These are phyloP conservation scores for Centropyge bicolor DNA, from an alignment of 2,797 vertebrate species.

Conservation along the genomic window DNA sequence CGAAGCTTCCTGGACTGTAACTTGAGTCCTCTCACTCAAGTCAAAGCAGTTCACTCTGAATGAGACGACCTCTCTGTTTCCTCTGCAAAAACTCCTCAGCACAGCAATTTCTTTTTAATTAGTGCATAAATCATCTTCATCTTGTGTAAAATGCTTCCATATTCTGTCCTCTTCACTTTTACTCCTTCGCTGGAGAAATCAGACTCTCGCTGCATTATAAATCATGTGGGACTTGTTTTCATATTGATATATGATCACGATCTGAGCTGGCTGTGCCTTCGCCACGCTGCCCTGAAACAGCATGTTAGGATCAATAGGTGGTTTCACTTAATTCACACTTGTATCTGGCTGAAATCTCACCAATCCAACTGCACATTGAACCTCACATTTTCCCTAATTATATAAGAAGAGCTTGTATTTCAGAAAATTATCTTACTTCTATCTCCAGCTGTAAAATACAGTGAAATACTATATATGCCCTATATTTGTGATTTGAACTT, in stretches of 20 bases:
- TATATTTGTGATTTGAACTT: neutral
- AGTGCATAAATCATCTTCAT: slow-evolving; percentile 59
- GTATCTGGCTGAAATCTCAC: neutral
- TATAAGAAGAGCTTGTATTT: neutral
- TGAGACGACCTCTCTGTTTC: slow-evolving; percentile 14
- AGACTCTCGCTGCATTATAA: slow-evolving; percentile 25
- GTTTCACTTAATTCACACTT: slow-evolving; percentile 6
- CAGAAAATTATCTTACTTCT: neutral
- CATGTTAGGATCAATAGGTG: neutral
- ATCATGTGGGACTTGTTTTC: slow-evolving; percentile 37
- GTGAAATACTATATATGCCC: neutral
- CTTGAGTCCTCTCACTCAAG: slow-evolving; percentile 21
- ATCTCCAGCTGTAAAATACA: neutral
- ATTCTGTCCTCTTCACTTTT: slow-evolving; percentile 31
- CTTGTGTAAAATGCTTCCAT: slow-evolving; percentile 25
- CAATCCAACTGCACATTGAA: neutral
- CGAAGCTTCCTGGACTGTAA: slow-evolving; percentile 9
- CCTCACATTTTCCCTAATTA: neutral
- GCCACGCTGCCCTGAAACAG: neutral
- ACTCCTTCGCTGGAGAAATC: slow-evolving; percentile 28
- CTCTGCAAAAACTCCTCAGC: slow-evolving; percentile 35
- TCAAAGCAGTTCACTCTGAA: neutral
- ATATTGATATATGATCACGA: slow-evolving; percentile 44
- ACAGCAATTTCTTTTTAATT: slow-evolving; percentile 59
- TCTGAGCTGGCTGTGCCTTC: slow-evolving; percentile 9